A percentile compares a stretch with the other conserved stretches of the same genome.
phyloP scores from a whole-genome alignment of 2,888 invertebrate genomes.

The Nipponacmea schrenckii region DNA sequence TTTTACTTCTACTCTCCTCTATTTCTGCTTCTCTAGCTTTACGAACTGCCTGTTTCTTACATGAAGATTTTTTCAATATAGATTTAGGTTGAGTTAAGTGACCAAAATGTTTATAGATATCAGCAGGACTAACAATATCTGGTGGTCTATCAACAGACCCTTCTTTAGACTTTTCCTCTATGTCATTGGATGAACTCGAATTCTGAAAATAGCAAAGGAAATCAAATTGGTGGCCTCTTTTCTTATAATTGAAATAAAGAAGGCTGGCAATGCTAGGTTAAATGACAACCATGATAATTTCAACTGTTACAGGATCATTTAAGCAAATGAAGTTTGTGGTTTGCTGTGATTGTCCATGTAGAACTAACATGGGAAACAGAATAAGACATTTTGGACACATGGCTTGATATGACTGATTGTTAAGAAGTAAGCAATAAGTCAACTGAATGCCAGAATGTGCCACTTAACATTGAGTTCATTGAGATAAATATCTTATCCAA shows the following conservation, averaged over 20 bases:
- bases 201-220: not conserved
- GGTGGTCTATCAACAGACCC: conserved; percentile 4
- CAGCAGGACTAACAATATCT: conserved; percentile 38
- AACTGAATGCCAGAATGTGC: no score
- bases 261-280: not conserved
- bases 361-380: no score
- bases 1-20: conserved; percentile 8
- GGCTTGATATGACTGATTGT: no score
- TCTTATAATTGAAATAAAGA: not conserved
- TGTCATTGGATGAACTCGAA: not conserved
- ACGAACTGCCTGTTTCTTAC: conserved; percentile 19
- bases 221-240: not conserved
- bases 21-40: conserved; percentile 4
- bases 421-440: no score
- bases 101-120: conserved; percentile 42
- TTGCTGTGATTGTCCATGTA: not conserved
- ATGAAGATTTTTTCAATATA: conserved; percentile 42
- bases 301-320: not conserved
- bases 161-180: not conserved
- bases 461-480: no score
- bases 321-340: not conserved
- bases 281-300: not conserved
- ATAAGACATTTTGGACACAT: no score
- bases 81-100: conserved; percentile 36
- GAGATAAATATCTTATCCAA: no score